Evolutionary conservation across 2,113 vertebrate genomes (phyloP).

Genomic region (Dipodomys spectabilis): DNA sequence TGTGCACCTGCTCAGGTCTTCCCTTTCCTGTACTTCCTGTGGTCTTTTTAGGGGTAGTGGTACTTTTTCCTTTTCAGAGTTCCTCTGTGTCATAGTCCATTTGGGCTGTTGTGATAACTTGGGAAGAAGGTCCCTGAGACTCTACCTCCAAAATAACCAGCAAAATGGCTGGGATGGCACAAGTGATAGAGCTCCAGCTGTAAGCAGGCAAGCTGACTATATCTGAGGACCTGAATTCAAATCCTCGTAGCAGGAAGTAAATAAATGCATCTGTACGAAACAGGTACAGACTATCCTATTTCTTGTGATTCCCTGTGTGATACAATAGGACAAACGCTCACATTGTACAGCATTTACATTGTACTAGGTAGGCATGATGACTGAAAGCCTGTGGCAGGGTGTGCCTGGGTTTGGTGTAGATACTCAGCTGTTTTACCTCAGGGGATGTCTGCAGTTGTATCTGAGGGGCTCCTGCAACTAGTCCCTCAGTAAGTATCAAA

Average conservation of each 20-base stretch:
- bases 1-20: neutral
- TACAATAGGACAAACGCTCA: neutral
- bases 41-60: neutral
- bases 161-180: no score
- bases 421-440: neutral
- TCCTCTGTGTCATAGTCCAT: neutral
- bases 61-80: neutral
- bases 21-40: accelerated
- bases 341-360: neutral
- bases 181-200: no score
- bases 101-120: neutral
- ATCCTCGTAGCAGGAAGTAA: no score
- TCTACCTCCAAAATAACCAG: no score
- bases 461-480: neutral
- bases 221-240: no score
- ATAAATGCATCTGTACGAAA: neutral
- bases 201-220: no score
- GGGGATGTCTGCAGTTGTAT: neutral
- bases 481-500: neutral
- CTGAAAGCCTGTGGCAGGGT: neutral
- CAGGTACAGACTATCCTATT: neutral
- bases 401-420: neutral
- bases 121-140: no score
- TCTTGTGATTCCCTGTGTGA: neutral
- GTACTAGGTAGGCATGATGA: neutral